phyloP scores from a whole-genome alignment of 2,113 vertebrate genomes.

The Irena cyanogastra region DNA sequence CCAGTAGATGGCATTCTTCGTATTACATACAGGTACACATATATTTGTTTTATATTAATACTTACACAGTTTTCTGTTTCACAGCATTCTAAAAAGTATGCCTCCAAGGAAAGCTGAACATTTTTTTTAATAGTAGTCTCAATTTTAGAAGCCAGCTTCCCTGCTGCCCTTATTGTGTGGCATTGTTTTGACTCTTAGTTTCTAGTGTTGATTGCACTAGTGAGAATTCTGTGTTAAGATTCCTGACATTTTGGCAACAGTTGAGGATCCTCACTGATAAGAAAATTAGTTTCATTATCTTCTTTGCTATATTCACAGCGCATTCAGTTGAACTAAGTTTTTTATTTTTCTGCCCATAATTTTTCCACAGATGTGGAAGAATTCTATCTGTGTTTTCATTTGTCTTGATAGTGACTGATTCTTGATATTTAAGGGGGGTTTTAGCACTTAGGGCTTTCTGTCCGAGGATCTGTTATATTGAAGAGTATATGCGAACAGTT shows the following conservation, averaged over 20 bases:
- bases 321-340: background rate
- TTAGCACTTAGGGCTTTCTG: background rate
- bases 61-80: background rate
- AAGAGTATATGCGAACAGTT: background rate
- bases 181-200: background rate
- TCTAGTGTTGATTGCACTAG: background rate
- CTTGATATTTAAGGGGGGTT: accelerated
- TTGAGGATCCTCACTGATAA: background rate
- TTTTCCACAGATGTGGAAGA: background rate
- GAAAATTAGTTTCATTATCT: background rate
- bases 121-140: background rate
- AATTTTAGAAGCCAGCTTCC: background rate
- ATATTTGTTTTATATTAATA: background rate
- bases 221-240: background rate
- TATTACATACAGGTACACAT: background rate
- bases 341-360: background rate
- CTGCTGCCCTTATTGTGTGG: background rate
- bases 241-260: background rate
- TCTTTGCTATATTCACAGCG: background rate
- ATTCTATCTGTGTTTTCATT: background rate
- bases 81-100: background rate
- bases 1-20: background rate
- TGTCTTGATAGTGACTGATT: background rate
- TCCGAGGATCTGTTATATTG: background rate
- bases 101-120: background rate